Base-by-base conservation (phyloP, 2,113 vertebrate species). In the Bufo bufo region DNA sequence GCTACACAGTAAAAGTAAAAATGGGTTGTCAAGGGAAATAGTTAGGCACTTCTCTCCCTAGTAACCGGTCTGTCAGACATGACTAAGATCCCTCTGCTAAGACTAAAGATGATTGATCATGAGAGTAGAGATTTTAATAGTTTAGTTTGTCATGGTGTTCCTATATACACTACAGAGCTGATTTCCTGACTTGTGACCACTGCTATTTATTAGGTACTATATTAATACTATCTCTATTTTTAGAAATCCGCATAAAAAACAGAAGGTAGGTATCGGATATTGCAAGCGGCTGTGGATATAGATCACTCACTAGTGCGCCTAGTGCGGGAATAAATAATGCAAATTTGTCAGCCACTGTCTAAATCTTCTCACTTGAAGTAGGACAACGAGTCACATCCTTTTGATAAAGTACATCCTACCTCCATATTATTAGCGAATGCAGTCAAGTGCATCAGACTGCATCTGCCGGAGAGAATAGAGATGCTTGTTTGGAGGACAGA, bases 391-490 rank as follows among this genome's bases (percentile, higher is more conserved):
- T 93, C 33, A 4, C 90, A 88, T 77, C 89, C 91, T 92, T 89
- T 92, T 92, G 93, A 94, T 91, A 49, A 92, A 93, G 90, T 89
- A 83, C 33, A 14, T 82, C 91, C 91, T 52, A 20, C 89, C 65
- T 91, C 65, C 0, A 2, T 80, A 87, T 91, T 91, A 93, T 93
- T 93, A 92, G 86, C 89, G 91, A 92, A 91, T n/a, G 63, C 93
- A 94, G 90, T 87, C 89, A 19, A 90, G 91, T 93, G 94, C 90
- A 91, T 93, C 93, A 87, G 93, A 87, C 91, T 92, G 92, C 89
- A 74, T 90, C 92, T 94, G 92, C 91, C 86, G 77, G n/a, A 43
- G 91, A 92, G 92, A 92, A 77, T 20, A 92, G 85, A 90, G 87
- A 90, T 89, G 82, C 90, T 90, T 91, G 87, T 89, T 87, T 92